phyloP scores from a whole-genome alignment of 2,113 vertebrate genomes.

The Origma solitaria region DNA sequence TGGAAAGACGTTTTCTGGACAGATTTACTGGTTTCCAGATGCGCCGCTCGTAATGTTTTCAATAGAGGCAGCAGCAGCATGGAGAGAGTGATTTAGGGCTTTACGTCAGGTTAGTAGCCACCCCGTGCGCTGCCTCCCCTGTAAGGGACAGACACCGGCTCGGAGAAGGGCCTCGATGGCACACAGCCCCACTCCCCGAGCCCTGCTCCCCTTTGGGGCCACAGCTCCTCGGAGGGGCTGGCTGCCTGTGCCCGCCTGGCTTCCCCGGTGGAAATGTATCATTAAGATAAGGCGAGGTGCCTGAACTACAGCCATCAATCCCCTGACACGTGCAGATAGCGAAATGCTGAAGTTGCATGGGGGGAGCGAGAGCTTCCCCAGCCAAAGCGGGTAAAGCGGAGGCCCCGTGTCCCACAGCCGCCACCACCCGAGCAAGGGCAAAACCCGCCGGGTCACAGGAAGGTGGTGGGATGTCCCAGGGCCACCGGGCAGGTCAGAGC shows the following conservation, averaged over 20 bases:
- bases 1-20: constrained; percentile 46
- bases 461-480: background rate
- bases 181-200: fast-evolving
- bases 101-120: background rate
- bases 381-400: background rate
- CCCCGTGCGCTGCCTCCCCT: background rate
- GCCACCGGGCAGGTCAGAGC: background rate
- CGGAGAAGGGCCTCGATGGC: background rate
- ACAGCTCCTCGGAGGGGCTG: background rate
- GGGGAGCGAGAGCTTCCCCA: background rate
- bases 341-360: background rate
- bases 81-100: constrained; percentile 24
- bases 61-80: constrained; percentile 20
- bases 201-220: background rate
- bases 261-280: background rate
- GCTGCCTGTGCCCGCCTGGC: background rate
- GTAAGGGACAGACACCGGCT: background rate
- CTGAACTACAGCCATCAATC: background rate
- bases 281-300: background rate
- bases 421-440: background rate
- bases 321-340: background rate
- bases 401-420: background rate
- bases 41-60: constrained; percentile 61
- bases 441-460: fast-evolving
- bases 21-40: constrained; percentile 64